Conservation (phyloP, 2,797 vertebrate species). For the Cephalopachus bancanus region DNA sequence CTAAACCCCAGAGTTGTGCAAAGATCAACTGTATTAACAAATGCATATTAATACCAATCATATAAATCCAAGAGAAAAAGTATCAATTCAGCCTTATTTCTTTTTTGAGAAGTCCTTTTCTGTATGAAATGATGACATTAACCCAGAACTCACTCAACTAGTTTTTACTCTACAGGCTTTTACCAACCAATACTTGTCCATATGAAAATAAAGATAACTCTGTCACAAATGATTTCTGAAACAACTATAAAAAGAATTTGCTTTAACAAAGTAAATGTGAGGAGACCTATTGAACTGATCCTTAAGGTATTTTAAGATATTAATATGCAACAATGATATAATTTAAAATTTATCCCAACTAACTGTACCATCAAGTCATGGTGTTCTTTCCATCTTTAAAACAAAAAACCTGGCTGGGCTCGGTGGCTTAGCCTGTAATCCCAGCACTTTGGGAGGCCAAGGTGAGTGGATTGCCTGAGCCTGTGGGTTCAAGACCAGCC, state of each 20-base stretch:
- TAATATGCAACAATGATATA: slow-evolving; percentile 22
- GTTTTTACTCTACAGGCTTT: slow-evolving; percentile 13
- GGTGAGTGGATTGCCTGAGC: too few species aligned
- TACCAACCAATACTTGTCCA: slow-evolving; percentile 19
- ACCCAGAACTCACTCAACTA: background rate
- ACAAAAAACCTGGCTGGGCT: slow-evolving; percentile 18
- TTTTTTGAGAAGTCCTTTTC: slow-evolving; percentile 35
- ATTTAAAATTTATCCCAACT: slow-evolving; percentile 57
- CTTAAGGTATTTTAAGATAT: slow-evolving; percentile 6
- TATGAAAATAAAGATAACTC: slow-evolving; percentile 9
- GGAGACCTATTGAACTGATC: background rate
- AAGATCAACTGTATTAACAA: background rate
- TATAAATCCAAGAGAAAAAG: slow-evolving; percentile 64
- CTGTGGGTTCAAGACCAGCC: too few species aligned
- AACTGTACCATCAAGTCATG: slow-evolving; percentile 56
- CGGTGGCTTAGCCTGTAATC: too few species aligned
- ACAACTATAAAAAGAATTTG: slow-evolving; percentile 21
- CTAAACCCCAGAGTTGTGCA: background rate
- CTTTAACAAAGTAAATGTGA: slow-evolving; percentile 55
- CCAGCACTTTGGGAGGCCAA: too few species aligned
- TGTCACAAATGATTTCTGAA: background rate
- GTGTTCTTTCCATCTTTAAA: slow-evolving; percentile 48
- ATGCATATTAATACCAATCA: slow-evolving; percentile 39
- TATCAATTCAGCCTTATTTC: background rate
- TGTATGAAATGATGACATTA: slow-evolving; percentile 50